phyloP scores from a whole-genome alignment of 1,140 invertebrate genomes.

The Megalonaias nervosa region DNA sequence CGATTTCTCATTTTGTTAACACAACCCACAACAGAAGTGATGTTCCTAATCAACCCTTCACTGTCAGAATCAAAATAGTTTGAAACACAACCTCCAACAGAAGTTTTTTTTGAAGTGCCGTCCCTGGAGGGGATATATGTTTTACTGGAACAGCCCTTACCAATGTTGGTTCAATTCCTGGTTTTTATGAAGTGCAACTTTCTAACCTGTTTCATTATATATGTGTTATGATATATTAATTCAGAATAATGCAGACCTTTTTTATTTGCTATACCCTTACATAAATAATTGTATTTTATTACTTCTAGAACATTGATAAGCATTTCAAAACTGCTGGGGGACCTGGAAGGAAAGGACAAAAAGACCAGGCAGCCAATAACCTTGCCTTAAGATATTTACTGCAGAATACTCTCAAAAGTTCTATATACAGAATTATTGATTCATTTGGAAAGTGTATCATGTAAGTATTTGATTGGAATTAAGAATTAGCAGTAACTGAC shows the following conservation, averaged over 20 bases:
- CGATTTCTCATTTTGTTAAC: no score
- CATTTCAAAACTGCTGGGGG: slow-evolving; percentile 57
- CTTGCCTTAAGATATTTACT: slow-evolving; percentile 47
- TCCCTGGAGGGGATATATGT: no score
- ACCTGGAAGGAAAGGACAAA: slow-evolving; percentile 25
- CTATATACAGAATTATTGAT: slow-evolving; percentile 58
- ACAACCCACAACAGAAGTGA: no score
- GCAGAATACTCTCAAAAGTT: slow-evolving; percentile 49
- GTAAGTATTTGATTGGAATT: slow-evolving; percentile 43
- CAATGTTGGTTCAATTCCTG: no score
- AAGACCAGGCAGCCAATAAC: slow-evolving; percentile 31
- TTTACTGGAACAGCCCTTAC: background rate
- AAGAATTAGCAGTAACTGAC: no score
- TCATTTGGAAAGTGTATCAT: slow-evolving; percentile 53
- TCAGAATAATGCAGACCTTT: background rate
- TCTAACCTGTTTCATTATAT: background rate
- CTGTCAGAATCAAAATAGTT: no score
- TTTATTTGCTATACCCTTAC: background rate
- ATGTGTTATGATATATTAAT: background rate
- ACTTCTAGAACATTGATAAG: slow-evolving; percentile 58
- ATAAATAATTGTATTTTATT: background rate
- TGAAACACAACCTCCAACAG: no score
- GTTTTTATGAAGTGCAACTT: background rate
- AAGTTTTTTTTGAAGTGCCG: no score
- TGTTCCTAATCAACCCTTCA: no score